Evolutionary conservation across 1,140 invertebrate genomes (phyloP).

Genomic region (Monochamus saltuarius): DNA sequence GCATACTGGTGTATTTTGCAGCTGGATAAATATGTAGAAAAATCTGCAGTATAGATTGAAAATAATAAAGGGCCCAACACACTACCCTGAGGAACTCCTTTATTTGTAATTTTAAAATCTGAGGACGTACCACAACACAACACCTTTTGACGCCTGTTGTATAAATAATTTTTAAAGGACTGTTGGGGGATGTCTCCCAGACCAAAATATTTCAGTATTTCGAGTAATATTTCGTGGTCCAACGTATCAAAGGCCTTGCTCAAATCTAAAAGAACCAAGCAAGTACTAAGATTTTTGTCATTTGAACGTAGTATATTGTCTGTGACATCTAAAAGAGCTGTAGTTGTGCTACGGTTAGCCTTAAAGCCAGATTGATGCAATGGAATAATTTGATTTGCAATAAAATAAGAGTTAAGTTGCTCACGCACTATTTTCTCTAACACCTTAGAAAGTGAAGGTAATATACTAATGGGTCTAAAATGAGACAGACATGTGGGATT

Average conservation of each 20-base stretch:
- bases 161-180: too few relatives aligned
- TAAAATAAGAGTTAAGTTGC: not conserved
- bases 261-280: not conserved
- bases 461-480: too few relatives aligned
- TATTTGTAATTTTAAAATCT: too few relatives aligned
- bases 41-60: too few relatives aligned
- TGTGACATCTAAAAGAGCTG: constrained; percentile 1
- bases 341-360: not conserved
- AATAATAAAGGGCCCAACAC: too few relatives aligned
- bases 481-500: too few relatives aligned
- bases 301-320: constrained; percentile 1
- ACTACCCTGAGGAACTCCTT: too few relatives aligned
- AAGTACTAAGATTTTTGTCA: not conserved
- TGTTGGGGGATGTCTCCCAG: too few relatives aligned
- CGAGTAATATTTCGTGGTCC: not conserved
- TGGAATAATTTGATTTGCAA: not conserved
- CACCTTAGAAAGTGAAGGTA: too few relatives aligned
- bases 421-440: not conserved
- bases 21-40: too few relatives aligned
- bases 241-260: constrained; percentile 2
- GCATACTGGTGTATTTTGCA: too few relatives aligned
- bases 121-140: not conserved
- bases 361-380: not conserved
- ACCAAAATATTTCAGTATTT: not conserved
- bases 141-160: too few relatives aligned